Evolutionary conservation across 2,797 vertebrate genomes (phyloP), one percentile per base, ranked within the genome.

Genomic region (Cheirogaleus major): DNA sequence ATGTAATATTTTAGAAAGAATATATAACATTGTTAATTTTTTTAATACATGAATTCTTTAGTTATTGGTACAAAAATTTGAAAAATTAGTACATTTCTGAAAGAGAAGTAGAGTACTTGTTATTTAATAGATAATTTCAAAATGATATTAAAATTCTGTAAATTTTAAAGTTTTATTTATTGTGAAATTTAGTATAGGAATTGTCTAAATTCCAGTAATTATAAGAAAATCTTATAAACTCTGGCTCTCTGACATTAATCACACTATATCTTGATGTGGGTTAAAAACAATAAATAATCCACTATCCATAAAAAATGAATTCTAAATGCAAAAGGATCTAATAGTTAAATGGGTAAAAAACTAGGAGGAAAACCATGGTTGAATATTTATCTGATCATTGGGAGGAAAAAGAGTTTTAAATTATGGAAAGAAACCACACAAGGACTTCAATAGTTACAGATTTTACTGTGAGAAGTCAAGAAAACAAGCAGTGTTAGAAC

Each of bases 261-360:
- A 90, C 32, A 70, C 11, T 70, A 1, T 85, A 59, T 96, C 17
- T 76, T 93, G 45, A 70, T 95, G 6, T 72, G 41, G 12, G 14
- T 96, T 93, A 55, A 97, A 95, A 93, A 65, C 57, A 85, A 70
- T 50, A 65, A 92, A 81, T 5, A 93, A 12, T 52, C 27, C 22
- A 15, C 11, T 75, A 48, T 59, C 23, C 18, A 20, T 63, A 87
- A 57, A 67, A 85, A 94, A 30, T 7, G 6, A 89, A 84, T 80
- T 55, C 25, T 96, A 70, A 89, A 79, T 95, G 18, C 67, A 91
- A 72, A 55, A 75, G 4, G 2, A 52, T 73, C 38, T 32, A 80
- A 69, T n/a, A 79, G 15, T 90, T 83, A 69, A 91, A 35, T 70
- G 15, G 25, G 23, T 22, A 35, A 89, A 85, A 84, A 72, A 65